Base-by-base conservation (phyloP, 2,113 vertebrate species). In the Orthonyx spaldingii region DNA sequence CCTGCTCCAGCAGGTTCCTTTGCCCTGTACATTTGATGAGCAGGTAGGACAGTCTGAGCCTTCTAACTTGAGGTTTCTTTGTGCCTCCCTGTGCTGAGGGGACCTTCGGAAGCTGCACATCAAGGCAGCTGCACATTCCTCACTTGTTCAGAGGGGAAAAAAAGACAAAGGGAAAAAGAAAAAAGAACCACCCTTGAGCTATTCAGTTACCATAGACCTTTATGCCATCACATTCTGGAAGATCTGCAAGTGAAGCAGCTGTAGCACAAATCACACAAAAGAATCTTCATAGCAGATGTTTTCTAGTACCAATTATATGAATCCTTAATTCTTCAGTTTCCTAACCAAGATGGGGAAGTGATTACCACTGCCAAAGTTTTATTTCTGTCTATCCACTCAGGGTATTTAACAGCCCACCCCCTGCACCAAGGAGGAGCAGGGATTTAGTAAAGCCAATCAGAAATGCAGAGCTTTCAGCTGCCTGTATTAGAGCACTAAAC, bases 391-490 rank as follows among this genome's bases (percentile, higher is more conserved):
- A 86, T 84, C 87, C 76, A 70, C 91, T 87, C 83, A 87, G 46
- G 35, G 46, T 75, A 94, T 72, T 96, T 95, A 96, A 44, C 42
- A 41, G 50, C 32, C 50, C 27, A 50, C 11, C 8, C 22, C 18
- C 26, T 13, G 35, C 53, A 47, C 55, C 50, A 37, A 88, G 57
- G 41, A 55, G 74, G 22, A 83, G 32, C 56, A 66, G 68, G 60
- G 90, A 95, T 91, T 96, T 93, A 90, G 42, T 57, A 90, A 94
- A 90, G 68, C 60, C 81, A 65, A 59, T 87, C 37, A 44, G n/a
- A 92, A 89, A 85, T 33, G 63, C 71, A 94, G 75, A 95, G 84
- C 77, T 93, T 87, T 60, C 79, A 86, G 47, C 10, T 84, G 56
- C 79, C 65, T 66, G n/a, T 26, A 49, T 81, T 95, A 89, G 81